Percentiles rank a stretch among this genome's conserved stretches.
Conservation (phyloP, 2,113 vertebrate genomes). For the Xerus inauris region DNA sequence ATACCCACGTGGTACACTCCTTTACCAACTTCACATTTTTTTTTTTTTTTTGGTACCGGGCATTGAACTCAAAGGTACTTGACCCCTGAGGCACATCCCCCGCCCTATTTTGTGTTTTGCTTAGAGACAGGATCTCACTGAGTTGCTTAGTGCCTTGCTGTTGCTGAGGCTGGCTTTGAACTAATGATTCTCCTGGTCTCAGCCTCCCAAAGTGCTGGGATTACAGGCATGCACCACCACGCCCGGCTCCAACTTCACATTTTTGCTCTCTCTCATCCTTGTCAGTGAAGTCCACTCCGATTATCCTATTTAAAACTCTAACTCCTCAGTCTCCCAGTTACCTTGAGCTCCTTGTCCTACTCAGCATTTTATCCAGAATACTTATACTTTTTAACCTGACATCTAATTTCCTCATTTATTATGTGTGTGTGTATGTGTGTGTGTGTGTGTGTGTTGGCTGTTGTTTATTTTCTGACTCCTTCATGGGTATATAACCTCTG, state of each 20-base stretch:
- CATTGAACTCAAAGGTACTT: too few species aligned
- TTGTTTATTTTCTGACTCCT: background rate
- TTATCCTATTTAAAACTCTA: background rate
- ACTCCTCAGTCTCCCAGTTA: background rate
- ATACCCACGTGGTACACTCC: fast-evolving
- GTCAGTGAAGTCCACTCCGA: background rate
- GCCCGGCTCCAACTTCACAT: fast-evolving
- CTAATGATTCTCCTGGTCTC: too few species aligned
- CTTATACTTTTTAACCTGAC: background rate
- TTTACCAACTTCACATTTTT: background rate
- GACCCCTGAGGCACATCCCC: too few species aligned
- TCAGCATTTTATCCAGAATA: background rate
- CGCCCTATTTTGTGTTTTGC: too few species aligned
- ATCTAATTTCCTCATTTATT: background rate
- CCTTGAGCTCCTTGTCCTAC: background rate
- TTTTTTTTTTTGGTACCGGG: too few species aligned
- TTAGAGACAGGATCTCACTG: too few species aligned
- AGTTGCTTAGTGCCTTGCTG: too few species aligned
- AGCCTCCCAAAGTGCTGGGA: too few species aligned
- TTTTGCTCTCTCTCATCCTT: background rate
- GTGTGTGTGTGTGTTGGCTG: background rate
- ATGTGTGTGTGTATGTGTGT: too few species aligned
- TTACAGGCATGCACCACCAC: too few species aligned
- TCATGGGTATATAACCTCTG: background rate
- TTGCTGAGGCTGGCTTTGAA: too few species aligned